Evolutionary conservation across 2,797 vertebrate genomes (phyloP).

Genomic region (Sardinella longiceps): DNA sequence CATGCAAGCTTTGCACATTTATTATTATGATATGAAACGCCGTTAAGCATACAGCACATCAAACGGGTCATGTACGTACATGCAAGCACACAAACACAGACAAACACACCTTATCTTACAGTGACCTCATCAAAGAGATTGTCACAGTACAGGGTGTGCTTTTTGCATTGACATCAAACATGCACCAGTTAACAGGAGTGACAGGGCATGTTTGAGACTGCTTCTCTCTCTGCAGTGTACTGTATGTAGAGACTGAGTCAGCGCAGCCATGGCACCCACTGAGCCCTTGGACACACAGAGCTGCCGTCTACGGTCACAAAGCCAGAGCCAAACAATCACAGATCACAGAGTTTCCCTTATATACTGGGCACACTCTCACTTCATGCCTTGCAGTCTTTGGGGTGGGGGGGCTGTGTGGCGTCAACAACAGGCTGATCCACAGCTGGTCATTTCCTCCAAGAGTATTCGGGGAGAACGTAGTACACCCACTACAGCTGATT

Average conservation of each 20-base stretch:
- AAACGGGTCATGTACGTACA: not conserved
- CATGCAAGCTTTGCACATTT: not conserved
- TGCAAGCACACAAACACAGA: not conserved
- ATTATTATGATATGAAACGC: not conserved
- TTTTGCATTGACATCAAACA: not conserved
- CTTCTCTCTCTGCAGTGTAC: not conserved
- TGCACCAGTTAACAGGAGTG: not conserved
- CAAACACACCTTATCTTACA: too few species aligned
- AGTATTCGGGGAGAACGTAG: not conserved
- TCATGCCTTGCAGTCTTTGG: not conserved
- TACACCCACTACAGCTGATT: conserved; percentile 3
- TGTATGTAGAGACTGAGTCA: not conserved
- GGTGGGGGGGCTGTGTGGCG: not conserved
- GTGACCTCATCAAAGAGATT: not conserved
- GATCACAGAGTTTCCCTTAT: not conserved
- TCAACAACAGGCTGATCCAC: not conserved
- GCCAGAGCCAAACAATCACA: not conserved
- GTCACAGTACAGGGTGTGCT: not conserved
- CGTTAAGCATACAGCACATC: not conserved
- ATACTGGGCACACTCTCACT: not conserved
- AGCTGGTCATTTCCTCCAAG: too few species aligned
- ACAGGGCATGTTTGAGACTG: not conserved
- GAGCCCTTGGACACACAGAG: not conserved
- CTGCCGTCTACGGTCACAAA: not conserved
- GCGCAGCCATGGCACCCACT: not conserved